A percentile compares a stretch with the other conserved stretches of the same genome.
These are phyloP conservation scores for Barbus barbus DNA, from an alignment of 2,113 vertebrate genomes.

Conservation along the genomic window DNA sequence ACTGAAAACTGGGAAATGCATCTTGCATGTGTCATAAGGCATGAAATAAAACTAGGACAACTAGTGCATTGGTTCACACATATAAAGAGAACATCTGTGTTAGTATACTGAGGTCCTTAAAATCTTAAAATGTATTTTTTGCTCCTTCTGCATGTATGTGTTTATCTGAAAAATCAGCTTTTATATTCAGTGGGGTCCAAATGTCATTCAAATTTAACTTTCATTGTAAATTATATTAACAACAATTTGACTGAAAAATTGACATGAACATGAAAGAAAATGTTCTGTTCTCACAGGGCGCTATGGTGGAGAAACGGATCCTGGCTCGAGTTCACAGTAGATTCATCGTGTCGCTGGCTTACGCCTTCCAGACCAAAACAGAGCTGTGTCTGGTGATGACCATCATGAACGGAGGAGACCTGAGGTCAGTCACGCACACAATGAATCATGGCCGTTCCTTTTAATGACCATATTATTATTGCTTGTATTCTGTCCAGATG, in stretches of 20 bases:
- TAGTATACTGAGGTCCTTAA: no score
- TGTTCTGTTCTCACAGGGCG: conserved; percentile 64
- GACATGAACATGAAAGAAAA: no score
- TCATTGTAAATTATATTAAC: no score
- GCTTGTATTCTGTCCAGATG: no score
- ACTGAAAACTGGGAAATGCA: no score
- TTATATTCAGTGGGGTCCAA: no score
- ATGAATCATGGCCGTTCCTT: no score
- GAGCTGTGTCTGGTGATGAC: conserved; percentile 70
- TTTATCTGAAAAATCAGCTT: no score
- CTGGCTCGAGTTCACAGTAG: conserved; percentile 66
- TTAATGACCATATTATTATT: no score
- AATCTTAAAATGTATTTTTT: neutral
- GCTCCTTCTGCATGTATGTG: neutral
- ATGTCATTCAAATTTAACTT: no score
- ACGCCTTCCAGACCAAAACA: conserved; percentile 66
- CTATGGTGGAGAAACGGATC: conserved; percentile 68
- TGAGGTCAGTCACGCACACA: conserved; percentile 68
- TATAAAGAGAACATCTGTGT: neutral
- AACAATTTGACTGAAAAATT: no score
- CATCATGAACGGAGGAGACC: conserved; percentile 72
- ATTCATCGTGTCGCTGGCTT: conserved; percentile 68
- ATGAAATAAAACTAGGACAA: neutral
- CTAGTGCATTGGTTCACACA: neutral
- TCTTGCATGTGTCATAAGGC: neutral